Evolutionary conservation across 2,888 invertebrate genomes (phyloP), one percentile per base, ranked within the genome.

Genomic region (Neoaliturus tenellus): DNA sequence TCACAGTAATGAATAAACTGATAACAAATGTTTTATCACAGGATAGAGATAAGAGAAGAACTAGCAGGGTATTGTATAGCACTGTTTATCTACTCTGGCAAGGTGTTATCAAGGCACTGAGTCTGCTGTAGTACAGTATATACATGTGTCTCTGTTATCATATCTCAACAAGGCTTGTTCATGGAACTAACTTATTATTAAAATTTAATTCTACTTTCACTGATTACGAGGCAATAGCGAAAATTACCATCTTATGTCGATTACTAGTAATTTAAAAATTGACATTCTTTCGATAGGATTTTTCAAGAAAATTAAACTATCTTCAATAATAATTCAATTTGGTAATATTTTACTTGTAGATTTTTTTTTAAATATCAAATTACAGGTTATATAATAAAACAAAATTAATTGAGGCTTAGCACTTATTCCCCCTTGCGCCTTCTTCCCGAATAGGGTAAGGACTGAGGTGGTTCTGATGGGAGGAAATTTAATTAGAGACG

Each of bases 21-120:
- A 78, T 78, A 78, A 78, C 55, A 78, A 28, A 78, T 78, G 78
- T 78, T 78, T 78, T 78, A 78, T 78, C 51, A 44, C 48, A 75
- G 44, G 75, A 35, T 75, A 41, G 28, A 44, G 44, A 75, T 75
- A 75, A 75, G 44, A 44, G 28, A 1, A n/a, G n/a, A n/a, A n/a
- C n/a, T n/a, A 23, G 75, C 23, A 44, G 41, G 71, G 75, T 75
- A 25, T 75, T 75, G 71, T 41, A 39, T 71, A 35, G 69, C 28
- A 23, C 1, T 71, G 75, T 41, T 73, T 75, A 75, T 75, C 75
- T n/a, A n/a, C n/a, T n/a, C n/a, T 12, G 75, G 8, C 12, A n/a
- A 71, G 35, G 17, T 5, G 71, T 67, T 67, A 67, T 67, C 67
- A 67, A 25, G 31, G 33, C 5, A 33, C n/a, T 10, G 55, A 55